These are phyloP conservation scores for Catagonus wagneri DNA, from an alignment of 2,113 vertebrate genomes.

Conservation along the genomic window DNA sequence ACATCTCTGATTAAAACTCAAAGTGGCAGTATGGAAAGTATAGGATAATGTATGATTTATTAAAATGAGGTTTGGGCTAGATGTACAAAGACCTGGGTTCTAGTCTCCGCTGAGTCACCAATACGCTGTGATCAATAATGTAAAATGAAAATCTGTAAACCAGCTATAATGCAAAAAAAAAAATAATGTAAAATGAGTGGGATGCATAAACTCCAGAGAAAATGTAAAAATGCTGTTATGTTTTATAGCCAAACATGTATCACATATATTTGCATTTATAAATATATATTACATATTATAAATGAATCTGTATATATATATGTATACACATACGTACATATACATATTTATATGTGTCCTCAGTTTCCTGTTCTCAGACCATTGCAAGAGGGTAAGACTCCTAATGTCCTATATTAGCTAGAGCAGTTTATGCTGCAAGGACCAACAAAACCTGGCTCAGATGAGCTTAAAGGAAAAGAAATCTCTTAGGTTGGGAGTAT, in stretches of 20 bases:
- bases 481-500: too few relatives aligned
- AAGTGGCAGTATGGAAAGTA: not conserved
- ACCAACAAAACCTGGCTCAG: not conserved
- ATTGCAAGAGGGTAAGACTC: not conserved
- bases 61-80: not conserved
- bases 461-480: not conserved
- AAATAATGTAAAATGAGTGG: not conserved
- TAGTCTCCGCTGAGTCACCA: not conserved
- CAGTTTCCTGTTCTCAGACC: not conserved
- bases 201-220: not conserved
- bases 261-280: not conserved
- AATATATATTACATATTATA: not conserved
- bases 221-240: conserved; percentile 55
- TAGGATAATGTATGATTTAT: not conserved
- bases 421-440: not conserved
- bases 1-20: not conserved
- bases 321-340: not conserved
- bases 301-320: too few relatives aligned
- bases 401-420: not conserved
- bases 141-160: too few relatives aligned
- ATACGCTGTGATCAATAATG: not conserved
- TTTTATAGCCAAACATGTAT: conserved; percentile 9
- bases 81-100: not conserved
- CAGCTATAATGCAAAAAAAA: too few relatives aligned
- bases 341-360: not conserved